Evolutionary conservation across 35 echinoderm and acorn worm genomes (phyloP), one percentile per base, ranked within the genome.

Genomic region (Acanthaster planci): DNA sequence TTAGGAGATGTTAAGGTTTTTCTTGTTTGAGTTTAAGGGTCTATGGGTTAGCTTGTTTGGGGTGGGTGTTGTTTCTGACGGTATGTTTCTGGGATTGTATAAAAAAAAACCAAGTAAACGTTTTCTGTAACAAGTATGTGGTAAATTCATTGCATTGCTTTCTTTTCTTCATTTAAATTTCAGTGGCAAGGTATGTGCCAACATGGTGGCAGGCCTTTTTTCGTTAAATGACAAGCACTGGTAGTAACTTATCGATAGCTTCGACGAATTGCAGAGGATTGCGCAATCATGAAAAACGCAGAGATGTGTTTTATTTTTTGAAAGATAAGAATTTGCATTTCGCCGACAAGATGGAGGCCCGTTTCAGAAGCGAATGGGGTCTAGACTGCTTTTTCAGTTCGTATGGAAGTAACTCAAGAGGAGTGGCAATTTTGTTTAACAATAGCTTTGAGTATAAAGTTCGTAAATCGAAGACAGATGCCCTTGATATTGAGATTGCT

Each of bases 291-390:
- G 47, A 7, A 6, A 86, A 86, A 86, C 55, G 84, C 39, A 47
- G 39, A 22, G 84, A 86, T 86, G 84, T 85, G 1, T 34, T 86
- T 9, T 38, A 86, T 67, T 86, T 77, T 77, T 77, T 86, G 29
- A 72, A 77, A 54, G 14, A 39, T 19, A 76, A 86, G 44, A 23
- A 86, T n/a, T n/a, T 60, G 17, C 84, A 86, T 86, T 86, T 67
- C 23, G 39, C 38, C 44, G 36, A 77, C 0, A 8, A 8, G 5
- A 67, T 50, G 17, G 40, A 23, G 52, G 39, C 5, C 17, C 19
- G 7, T 19, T 9, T 76, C 7, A 59, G 27, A 38, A 72, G n/a
- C 14, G 67, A 86, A 59, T 86, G 84, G 84, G 54, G 38, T 0
- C 39, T 31, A 16, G 84, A 84, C 29, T 86, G 29, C 26, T 76